A percentile compares a stretch with the other conserved stretches of the same genome.
phyloP scores from a whole-genome alignment of 2,888 invertebrate genomes.

The Harpalus rubripes region DNA sequence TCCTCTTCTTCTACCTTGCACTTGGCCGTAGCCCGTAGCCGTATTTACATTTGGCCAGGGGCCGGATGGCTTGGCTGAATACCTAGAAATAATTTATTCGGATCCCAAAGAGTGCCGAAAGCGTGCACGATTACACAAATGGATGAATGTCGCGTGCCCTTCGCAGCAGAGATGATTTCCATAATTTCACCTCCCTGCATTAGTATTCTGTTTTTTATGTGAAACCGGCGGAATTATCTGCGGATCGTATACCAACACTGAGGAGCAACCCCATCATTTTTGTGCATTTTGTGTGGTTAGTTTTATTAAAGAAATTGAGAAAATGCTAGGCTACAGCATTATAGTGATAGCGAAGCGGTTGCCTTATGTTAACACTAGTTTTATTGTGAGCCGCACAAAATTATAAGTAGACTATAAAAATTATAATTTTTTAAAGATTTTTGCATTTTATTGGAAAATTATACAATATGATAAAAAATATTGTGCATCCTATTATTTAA shows the following conservation, averaged over 20 bases:
- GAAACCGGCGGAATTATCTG: conserved; percentile 61
- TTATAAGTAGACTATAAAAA: not conserved
- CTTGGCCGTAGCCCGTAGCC: conserved; percentile 40
- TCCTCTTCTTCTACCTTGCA: not conserved
- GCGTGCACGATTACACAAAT: conserved; percentile 67
- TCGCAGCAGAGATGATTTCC: conserved; percentile 56
- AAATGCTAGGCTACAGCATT: conserved; percentile 19
- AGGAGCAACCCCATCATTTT: conserved; percentile 52
- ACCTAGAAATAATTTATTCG: conserved; percentile 67
- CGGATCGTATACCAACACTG: conserved; percentile 17
- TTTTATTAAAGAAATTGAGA: conserved; percentile 60
- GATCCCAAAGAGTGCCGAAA: conserved; percentile 65
- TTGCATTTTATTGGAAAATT: not conserved
- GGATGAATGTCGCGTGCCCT: conserved; percentile 65
- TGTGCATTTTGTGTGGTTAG: conserved; percentile 57
- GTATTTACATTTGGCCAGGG: conserved; percentile 56
- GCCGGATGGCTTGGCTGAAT: conserved; percentile 52
- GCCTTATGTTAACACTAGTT: conserved; percentile 44
- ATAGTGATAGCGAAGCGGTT: conserved; percentile 12
- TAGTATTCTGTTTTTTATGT: conserved; percentile 62
- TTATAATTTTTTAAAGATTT: not conserved
- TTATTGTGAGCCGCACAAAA: conserved; percentile 16
- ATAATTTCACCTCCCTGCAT: conserved; percentile 62
- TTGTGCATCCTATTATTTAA: too few species aligned
- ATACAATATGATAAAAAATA: not conserved